Conservation (phyloP, 2,797 vertebrate genomes). For the Naso thynnoides region DNA sequence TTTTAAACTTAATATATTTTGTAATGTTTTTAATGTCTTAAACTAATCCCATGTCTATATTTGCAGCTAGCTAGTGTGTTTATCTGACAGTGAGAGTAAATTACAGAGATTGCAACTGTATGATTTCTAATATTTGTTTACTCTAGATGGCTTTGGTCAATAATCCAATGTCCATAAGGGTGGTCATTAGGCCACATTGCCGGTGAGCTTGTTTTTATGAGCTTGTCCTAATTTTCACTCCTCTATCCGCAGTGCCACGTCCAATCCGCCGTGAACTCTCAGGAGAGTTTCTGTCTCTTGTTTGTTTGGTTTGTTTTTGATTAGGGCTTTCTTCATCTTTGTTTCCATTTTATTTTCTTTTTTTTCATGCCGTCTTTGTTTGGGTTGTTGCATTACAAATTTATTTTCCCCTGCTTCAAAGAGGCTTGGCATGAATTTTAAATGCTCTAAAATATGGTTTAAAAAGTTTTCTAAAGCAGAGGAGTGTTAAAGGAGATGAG, state of each 20-base stretch:
- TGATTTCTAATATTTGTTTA: background rate
- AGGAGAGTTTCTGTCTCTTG: background rate
- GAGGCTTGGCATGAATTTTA: conserved; percentile 12
- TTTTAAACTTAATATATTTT: background rate
- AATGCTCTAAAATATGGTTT: conserved; percentile 10
- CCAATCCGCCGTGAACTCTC: conserved; percentile 1
- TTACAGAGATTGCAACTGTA: background rate
- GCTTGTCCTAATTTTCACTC: background rate
- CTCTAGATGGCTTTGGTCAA: background rate
- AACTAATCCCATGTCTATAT: background rate
- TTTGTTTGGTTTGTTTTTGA: conserved; percentile 17
- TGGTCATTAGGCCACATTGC: background rate
- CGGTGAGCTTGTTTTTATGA: background rate
- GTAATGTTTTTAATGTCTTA: background rate
- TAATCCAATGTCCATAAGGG: background rate
- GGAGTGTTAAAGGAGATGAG: background rate
- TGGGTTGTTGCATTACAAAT: conserved; percentile 29
- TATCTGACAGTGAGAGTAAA: background rate
- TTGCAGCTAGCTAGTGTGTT: background rate
- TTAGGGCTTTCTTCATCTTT: conserved; percentile 1
- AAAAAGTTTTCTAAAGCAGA: background rate
- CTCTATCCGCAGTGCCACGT: background rate
- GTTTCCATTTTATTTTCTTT: background rate
- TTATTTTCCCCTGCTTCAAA: conserved; percentile 11
- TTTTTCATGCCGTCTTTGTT: background rate